Conservation (phyloP, 2,888 invertebrate species). For the Acrobasis suavella region DNA sequence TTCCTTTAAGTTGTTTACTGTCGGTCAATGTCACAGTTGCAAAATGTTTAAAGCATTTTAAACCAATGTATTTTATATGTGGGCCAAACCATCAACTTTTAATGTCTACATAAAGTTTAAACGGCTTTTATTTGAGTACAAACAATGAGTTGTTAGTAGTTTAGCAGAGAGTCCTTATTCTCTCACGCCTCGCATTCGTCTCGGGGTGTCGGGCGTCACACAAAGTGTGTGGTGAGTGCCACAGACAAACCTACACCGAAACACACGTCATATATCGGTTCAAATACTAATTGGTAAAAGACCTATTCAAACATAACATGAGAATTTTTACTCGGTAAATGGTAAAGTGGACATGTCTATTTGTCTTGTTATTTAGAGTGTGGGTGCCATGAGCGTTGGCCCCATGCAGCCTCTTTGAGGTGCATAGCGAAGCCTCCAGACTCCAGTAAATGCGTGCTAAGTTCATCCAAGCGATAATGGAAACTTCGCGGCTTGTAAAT, state of each 20-base stretch:
- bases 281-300: slow-evolving; percentile 81
- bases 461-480: slow-evolving; percentile 15
- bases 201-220: slow-evolving; percentile 54
- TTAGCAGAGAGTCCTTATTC: slow-evolving; percentile 56
- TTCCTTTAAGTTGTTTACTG: slow-evolving; percentile 44
- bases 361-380: slow-evolving; percentile 79
- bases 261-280: slow-evolving; percentile 71
- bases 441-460: slow-evolving; percentile 10
- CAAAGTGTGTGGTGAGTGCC: slow-evolving; percentile 59
- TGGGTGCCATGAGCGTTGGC: slow-evolving; percentile 74
- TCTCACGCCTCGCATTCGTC: slow-evolving; percentile 55
- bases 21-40: slow-evolving; percentile 31
- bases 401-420: slow-evolving; percentile 57
- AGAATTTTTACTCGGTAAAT: slow-evolving; percentile 79
- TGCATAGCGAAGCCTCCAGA: slow-evolving; percentile 43
- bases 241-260: slow-evolving; percentile 60
- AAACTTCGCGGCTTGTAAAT: no score
- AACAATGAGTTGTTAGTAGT: slow-evolving; percentile 61
- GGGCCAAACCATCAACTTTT: slow-evolving; percentile 36
- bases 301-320: slow-evolving; percentile 79
- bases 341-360: slow-evolving; percentile 79
- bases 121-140: slow-evolving; percentile 55
- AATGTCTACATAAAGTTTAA: slow-evolving; percentile 47
- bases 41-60: slow-evolving; percentile 30
- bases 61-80: slow-evolving; percentile 20